Conservation (phyloP, 92 coral and sea anemone genomes). For the Nematostella vectensis region DNA sequence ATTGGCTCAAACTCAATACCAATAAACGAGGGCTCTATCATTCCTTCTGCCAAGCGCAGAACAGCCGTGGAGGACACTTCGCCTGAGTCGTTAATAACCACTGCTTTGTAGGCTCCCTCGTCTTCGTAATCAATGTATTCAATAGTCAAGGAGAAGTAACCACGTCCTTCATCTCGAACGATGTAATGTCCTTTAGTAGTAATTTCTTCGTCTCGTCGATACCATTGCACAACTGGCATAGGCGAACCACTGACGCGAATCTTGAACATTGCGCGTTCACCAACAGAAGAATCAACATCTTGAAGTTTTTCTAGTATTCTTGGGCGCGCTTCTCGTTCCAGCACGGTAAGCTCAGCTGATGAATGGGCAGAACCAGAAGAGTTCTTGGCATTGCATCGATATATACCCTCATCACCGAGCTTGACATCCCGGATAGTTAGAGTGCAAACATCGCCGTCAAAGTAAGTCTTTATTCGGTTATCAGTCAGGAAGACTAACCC, state of each 20-base stretch:
- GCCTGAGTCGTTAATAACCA: slow-evolving; percentile 67
- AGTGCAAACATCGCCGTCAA: slow-evolving; percentile 62
- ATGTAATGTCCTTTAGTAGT: slow-evolving; percentile 36
- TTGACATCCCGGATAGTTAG: slow-evolving; percentile 54
- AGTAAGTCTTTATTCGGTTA: slow-evolving; percentile 48
- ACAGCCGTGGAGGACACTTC: slow-evolving; percentile 68
- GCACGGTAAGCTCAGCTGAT: slow-evolving; percentile 56
- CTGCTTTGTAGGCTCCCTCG: slow-evolving; percentile 73
- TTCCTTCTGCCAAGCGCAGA: slow-evolving; percentile 63
- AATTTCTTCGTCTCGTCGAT: slow-evolving; percentile 43
- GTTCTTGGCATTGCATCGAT: slow-evolving; percentile 59
- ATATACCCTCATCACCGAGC: slow-evolving; percentile 70
- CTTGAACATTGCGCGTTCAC: slow-evolving; percentile 54
- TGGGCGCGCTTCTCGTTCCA: slow-evolving; percentile 50
- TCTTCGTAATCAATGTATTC: slow-evolving; percentile 45
- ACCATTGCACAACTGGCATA: slow-evolving; percentile 62
- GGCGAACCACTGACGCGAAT: slow-evolving; percentile 65
- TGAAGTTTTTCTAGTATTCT: slow-evolving; percentile 61
- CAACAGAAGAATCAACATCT: slow-evolving; percentile 52
- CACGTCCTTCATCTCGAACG: slow-evolving; percentile 28
- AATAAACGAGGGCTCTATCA: slow-evolving; percentile 73
- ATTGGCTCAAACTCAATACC: slow-evolving; percentile 77
- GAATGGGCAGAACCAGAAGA: slow-evolving; percentile 51
- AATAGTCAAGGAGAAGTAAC: slow-evolving; percentile 46
- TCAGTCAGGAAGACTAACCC: slow-evolving; percentile 35